Percentiles rank a stretch among this genome's conserved stretches.
phyloP scores from a whole-genome alignment of 2,113 vertebrate genomes.

The Serranochromis macrocephalus region DNA sequence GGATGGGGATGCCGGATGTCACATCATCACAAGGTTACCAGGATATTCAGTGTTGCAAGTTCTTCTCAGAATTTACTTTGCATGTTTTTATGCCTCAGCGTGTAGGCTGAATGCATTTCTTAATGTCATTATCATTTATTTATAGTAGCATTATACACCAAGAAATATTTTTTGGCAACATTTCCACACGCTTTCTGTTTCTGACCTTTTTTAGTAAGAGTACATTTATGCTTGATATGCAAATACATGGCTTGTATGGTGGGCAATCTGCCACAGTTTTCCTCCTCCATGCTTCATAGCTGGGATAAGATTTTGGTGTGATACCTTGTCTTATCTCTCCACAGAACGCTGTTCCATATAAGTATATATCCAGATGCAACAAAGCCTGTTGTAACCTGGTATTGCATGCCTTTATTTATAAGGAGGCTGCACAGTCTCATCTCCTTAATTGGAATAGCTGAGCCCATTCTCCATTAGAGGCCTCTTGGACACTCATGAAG shows the following conservation, averaged over 20 bases:
- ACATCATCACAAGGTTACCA: background rate
- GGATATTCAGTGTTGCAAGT: background rate
- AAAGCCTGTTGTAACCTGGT: background rate
- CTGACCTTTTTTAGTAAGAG: background rate
- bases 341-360: background rate
- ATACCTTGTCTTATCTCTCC: background rate
- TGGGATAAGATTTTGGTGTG: background rate
- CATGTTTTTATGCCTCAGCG: background rate
- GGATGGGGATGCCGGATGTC: background rate
- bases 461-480: background rate
- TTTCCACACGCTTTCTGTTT: background rate
- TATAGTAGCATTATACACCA: background rate
- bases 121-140: background rate
- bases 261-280: background rate
- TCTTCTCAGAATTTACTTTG: background rate
- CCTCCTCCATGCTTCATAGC: background rate
- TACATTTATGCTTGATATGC: background rate
- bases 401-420: background rate
- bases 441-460: background rate
- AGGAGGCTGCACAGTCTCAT: background rate
- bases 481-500: background rate
- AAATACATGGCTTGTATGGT: background rate
- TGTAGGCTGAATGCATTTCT: background rate
- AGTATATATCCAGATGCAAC: background rate
- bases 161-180: background rate